phyloP scores from a whole-genome alignment of 2,113 vertebrate genomes.

The Rattus norvegicus region DNA sequence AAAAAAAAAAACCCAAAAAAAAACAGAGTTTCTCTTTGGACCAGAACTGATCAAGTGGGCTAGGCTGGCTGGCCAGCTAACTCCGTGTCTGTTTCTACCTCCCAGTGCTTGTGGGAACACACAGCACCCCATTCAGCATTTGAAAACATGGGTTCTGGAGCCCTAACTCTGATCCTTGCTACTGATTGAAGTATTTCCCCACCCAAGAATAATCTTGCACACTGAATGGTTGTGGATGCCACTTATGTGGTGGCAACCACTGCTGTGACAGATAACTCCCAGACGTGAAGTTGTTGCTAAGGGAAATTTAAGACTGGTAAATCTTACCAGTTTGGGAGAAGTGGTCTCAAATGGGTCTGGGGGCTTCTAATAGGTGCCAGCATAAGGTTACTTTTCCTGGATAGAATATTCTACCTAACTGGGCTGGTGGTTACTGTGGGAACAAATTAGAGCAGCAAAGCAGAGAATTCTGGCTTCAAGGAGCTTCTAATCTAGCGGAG shows the following conservation, averaged over 20 bases:
- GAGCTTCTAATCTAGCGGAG: neutral
- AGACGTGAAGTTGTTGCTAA: conserved; percentile 33
- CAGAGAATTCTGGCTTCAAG: neutral
- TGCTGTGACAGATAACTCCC: conserved; percentile 12
- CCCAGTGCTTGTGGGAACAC: neutral
- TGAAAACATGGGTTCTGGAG: neutral
- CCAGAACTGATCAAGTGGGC: neutral
- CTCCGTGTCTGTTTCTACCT: neutral
- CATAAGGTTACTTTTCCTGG: neutral
- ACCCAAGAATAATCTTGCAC: neutral
- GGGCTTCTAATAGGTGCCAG: neutral
- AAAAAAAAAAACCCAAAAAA: no score
- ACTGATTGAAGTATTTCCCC: neutral
- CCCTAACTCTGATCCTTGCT: neutral
- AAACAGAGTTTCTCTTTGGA: neutral
- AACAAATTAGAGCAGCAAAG: neutral
- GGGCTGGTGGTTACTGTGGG: neutral
- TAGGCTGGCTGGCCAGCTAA: neutral
- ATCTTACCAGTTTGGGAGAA: neutral
- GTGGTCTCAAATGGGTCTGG: neutral
- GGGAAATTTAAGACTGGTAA: neutral
- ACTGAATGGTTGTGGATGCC: conserved; percentile 14
- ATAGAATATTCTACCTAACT: neutral
- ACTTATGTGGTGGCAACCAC: neutral
- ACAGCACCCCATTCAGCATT: neutral